Base-by-base conservation (phyloP, 2,113 vertebrate species). In the Rhinolophus sinicus region DNA sequence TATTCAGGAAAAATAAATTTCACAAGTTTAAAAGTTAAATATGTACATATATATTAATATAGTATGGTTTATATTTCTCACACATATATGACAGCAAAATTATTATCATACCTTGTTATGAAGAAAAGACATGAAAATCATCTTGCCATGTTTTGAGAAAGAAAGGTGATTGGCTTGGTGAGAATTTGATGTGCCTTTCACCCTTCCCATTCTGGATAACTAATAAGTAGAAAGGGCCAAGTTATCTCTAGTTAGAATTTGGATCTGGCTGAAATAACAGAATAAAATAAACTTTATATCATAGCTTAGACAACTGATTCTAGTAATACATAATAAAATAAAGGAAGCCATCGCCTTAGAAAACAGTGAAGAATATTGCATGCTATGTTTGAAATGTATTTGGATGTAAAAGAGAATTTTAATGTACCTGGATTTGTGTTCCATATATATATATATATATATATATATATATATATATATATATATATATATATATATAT, bases 91-190 rank as follows among this genome's bases (percentile, higher is more conserved):
- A 84, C 65, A 69, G n/a, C 7, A 81, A 91, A 73, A 90, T 84
- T 90, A 54, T 50, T 86, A 28, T 44, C 73, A 72, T 54, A 76
- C 6, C 22, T 85, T 19, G 1, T 18, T 77, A 40, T 82, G n/a
- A 89, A 90, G 10, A 87, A 92, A 93, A 67, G 40, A 64, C 60
- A 64, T 78, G 2, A 69, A 87, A 95, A 75, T 69, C 70, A 92
- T 54, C 3, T 64, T 30, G 11, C 5, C 54, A 18, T 50, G 11
- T 58, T 6, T 78, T 85, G 16, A 95, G 33, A 15, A 40, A 77
- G 40, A 81, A 67, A 62, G 9, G 1, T 78, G 8, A 90, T 24
- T 18, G 28, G 1, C n/a, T 85, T 64, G 16, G 14, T 56, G 11
- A 69, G 9, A 95, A 73, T 38, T 94, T 40, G 52, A 6, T 84